Evolutionary conservation across 2,113 vertebrate species (phyloP).

Genomic region (Oreochromis niloticus): DNA sequence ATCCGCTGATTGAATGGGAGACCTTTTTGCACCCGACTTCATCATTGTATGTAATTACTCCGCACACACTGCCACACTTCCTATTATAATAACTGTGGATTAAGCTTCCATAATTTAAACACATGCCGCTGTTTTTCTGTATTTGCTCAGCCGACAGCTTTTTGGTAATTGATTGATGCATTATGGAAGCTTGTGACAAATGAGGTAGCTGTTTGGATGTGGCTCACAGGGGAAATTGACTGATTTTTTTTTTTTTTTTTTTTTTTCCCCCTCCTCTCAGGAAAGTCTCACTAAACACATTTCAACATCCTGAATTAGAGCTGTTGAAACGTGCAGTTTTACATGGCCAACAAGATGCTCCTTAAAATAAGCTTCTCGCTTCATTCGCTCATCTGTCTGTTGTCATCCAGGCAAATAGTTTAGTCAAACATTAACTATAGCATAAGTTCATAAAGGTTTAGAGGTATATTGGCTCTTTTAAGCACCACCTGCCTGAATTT

Average conservation of each 20-base stretch:
- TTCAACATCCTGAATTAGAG: not conserved
- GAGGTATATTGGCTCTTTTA: not conserved
- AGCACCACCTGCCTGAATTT: constrained; percentile 30
- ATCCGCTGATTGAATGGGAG: not conserved
- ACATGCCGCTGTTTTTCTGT: not conserved
- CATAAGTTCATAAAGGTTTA: not conserved
- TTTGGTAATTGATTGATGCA: constrained; percentile 30
- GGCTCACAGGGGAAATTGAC: not conserved
- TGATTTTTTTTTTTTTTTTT: not conserved
- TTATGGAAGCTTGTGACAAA: constrained; percentile 28
- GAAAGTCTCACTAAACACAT: not conserved
- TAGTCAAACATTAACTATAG: not conserved
- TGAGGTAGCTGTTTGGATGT: not conserved
- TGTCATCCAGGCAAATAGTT: not conserved
- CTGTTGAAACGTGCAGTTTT: not conserved
- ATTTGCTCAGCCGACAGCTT: constrained; percentile 25
- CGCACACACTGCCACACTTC: not conserved
- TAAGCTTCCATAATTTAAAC: constrained; percentile 11
- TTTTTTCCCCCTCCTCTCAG: rapidly evolving
- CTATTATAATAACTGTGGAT: constrained; percentile 1
- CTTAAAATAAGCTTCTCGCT: not conserved
- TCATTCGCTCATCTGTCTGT: not conserved
- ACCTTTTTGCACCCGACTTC: constrained; percentile 30
- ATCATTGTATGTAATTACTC: constrained; percentile 17
- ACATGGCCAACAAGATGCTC: not conserved